Evolutionary conservation across 2,888 invertebrate genomes (phyloP).

Genomic region (Beris chalybata): DNA sequence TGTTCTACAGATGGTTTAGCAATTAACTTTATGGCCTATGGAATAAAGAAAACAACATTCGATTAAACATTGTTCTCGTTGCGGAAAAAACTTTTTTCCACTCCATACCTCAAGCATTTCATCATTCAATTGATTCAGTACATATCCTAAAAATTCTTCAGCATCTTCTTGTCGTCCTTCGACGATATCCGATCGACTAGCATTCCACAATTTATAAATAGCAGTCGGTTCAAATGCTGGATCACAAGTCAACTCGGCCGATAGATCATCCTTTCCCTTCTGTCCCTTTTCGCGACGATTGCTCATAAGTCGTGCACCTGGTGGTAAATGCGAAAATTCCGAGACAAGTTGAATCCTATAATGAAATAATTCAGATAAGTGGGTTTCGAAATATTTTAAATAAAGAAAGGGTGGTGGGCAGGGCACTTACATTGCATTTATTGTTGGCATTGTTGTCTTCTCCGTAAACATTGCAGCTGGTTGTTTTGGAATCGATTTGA

Average conservation of each 20-base stretch:
- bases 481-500: constrained; percentile 74
- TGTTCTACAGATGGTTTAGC: constrained; percentile 60
- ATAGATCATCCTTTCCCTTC: constrained; percentile 54
- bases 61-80: not conserved
- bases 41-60: constrained; percentile 19
- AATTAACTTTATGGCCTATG: constrained; percentile 64
- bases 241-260: constrained; percentile 68
- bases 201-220: constrained; percentile 81
- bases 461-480: constrained; percentile 60
- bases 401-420: not conserved
- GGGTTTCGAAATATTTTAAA: constrained; percentile 12
- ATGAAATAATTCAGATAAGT: constrained; percentile 13
- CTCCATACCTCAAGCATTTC: constrained; percentile 85
- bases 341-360: constrained; percentile 64
- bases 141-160: constrained; percentile 91
- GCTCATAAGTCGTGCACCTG: constrained; percentile 58
- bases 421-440: constrained; percentile 85
- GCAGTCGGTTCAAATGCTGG: constrained; percentile 88
- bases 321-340: constrained; percentile 73
- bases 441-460: constrained; percentile 75
- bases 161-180: constrained; percentile 96
- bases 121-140: constrained; percentile 92
- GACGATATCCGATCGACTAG: constrained; percentile 73
- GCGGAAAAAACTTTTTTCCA: constrained; percentile 38
- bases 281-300: constrained; percentile 55